Conservation (phyloP, 2,888 invertebrate species). For the Harpalus rufipes region DNA sequence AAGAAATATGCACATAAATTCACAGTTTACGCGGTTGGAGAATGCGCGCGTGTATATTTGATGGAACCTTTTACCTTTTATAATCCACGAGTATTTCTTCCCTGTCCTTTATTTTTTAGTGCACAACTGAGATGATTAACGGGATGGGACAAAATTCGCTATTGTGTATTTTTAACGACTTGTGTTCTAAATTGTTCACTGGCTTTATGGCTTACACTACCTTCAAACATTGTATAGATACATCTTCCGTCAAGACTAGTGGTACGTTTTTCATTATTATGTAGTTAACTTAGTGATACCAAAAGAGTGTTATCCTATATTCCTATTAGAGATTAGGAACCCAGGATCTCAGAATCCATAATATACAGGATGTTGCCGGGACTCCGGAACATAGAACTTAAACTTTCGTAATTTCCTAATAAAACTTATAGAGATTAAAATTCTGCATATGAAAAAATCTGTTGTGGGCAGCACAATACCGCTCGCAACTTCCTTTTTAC, state of each 20-base stretch:
- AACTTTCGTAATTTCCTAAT: no score
- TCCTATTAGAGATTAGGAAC: no score
- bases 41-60: conserved; percentile 55
- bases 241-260: background rate
- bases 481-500: no score
- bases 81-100: conserved; percentile 50
- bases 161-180: conserved; percentile 22
- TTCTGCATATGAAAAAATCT: no score
- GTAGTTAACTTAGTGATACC: no score
- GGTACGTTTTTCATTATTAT: no score
- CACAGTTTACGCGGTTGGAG: conserved; percentile 60
- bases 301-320: no score
- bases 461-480: no score
- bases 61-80: conserved; percentile 56
- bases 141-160: conserved; percentile 18
- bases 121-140: conserved; percentile 26
- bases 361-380: no score
- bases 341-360: no score
- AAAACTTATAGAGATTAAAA: no score
- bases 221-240: background rate
- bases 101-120: conserved; percentile 33
- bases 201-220: background rate
- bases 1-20: conserved; percentile 67
- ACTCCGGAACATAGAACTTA: no score
- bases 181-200: conserved; percentile 32